A percentile compares a stretch with the other conserved stretches of the same genome.
Conservation (phyloP, 2,797 vertebrate genomes). For the Arnoldichthys spilopterus region DNA sequence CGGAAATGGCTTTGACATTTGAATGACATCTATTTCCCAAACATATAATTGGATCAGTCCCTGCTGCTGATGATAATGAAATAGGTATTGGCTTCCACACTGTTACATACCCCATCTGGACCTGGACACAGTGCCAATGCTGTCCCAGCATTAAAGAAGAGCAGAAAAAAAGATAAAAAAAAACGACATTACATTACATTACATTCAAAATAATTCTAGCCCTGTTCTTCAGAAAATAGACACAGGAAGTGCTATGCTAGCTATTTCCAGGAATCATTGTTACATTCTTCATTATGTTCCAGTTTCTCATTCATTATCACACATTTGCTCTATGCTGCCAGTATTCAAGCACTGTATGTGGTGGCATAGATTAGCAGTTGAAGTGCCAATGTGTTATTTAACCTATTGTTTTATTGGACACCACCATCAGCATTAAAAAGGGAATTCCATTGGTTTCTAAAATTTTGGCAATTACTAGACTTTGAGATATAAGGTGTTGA, state of each 20-base stretch:
- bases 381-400: slow-evolving; percentile 20
- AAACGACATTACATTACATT: not conserved
- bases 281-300: slow-evolving; percentile 28
- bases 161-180: not conserved
- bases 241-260: slow-evolving; percentile 17
- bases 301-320: not conserved
- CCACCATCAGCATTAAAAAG: no score
- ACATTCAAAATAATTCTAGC: not conserved
- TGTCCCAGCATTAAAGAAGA: slow-evolving; percentile 8
- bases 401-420: not conserved
- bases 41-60: slow-evolving; percentile 62
- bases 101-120: not conserved
- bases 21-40: slow-evolving; percentile 63
- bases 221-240: slow-evolving; percentile 14
- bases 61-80: slow-evolving; percentile 43
- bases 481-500: no score
- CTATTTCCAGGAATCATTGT: slow-evolving; percentile 16
- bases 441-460: no score
- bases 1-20: slow-evolving; percentile 60
- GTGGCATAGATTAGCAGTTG: slow-evolving; percentile 27
- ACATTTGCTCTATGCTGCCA: not conserved
- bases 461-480: no score
- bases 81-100: slow-evolving; percentile 40
- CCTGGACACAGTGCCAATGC: not conserved
- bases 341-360: not conserved